Evolutionary conservation across 2,113 vertebrate species (phyloP), one percentile per base, ranked within the genome.

Genomic region (Physeter macrocephalus): DNA sequence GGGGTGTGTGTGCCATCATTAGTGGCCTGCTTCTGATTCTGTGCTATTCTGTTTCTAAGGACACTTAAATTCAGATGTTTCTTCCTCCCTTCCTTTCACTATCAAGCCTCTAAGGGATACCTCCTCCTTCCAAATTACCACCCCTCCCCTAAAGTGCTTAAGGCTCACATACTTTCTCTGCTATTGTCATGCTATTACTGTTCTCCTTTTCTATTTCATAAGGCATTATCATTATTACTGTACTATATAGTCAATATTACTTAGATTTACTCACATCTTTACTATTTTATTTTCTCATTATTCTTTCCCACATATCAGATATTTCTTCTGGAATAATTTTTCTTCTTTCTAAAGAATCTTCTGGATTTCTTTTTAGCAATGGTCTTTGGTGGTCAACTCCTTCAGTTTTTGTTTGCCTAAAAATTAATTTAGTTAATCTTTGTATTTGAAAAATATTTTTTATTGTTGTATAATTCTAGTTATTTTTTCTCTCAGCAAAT

Each of bases 191-290:
- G 36, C 36, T 54, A 6, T 23, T 6, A 14, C 23, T 7, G 43
- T 49, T 72, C 21, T 93, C 29, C 69, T 62, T 77, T 41, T 14
- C 62, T 57, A 64, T 43, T 90, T 90, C 31, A 80, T 27, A 15
- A 54, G 31, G 18, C 1, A 46, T 90, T 31, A 6, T 39, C 41
- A 34, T 31, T 36, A 67, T 23, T 67, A 39, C n/a, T 52, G 4
- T 17, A 62, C 49, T 29, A 54, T 17, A 57, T 18, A 49, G 27
- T 39, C 12, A 78, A 4, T 39, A 12, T 12, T 72, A 49, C 7
- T 15, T 64, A 90, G n/a, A 64, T 93, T 90, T 93, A 90, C 29
- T 72, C 20, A 39, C 10, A 90, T 78, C 34, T 41, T 93, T 71
- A 27, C 27, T 12, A 23, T 46, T 80, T 81, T 12, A 6, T 75